Evolutionary conservation across 2,113 vertebrate species (phyloP).

Genomic region (Oryctolagus cuniculus): mOryCun1.1 NC_091440.1:40448501-40449000

Average conservation of each 20-base stretch:
- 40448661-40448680: too few relatives aligned
- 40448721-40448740: background rate
- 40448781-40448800: background rate
- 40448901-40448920: background rate
- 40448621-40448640: too few relatives aligned
- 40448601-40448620: too few relatives aligned
- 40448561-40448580: too few relatives aligned
- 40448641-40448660: too few relatives aligned
- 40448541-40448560: too few relatives aligned
- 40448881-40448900: slow-evolving; percentile 38
- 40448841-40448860: slow-evolving; percentile 6
- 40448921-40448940: slow-evolving; percentile 11
- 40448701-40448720: too few relatives aligned
- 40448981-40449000: slow-evolving; percentile 9
- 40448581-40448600: too few relatives aligned
- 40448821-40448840: background rate
- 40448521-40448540: too few relatives aligned
- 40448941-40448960: slow-evolving; percentile 34
- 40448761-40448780: background rate
- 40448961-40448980: slow-evolving; percentile 4
- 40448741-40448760: background rate
- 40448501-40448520: too few relatives aligned
- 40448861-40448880: slow-evolving; percentile 41
- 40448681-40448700: too few relatives aligned
- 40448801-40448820: background rate